Percentiles rank a stretch among this genome's conserved stretches.
phyloP scores from a whole-genome alignment of 2,888 invertebrate genomes.

The Coelopa pilipes region DNA sequence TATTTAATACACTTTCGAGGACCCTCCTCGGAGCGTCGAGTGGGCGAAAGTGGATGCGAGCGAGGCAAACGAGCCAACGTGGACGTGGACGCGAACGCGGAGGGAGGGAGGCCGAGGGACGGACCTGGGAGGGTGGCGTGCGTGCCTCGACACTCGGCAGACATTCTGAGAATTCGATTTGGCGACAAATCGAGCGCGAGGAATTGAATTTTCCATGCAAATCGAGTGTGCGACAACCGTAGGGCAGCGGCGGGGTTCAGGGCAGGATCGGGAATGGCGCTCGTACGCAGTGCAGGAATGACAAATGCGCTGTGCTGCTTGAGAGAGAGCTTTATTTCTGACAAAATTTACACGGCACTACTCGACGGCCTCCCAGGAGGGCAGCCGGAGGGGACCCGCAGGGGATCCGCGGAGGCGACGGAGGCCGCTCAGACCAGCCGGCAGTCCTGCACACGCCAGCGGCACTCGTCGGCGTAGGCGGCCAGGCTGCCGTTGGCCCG shows the following conservation, averaged over 20 bases:
- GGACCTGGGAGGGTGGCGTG: neutral
- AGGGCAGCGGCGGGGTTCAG: too few species aligned
- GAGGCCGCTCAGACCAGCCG: neutral
- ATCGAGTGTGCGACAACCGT: neutral
- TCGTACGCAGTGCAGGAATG: too few species aligned
- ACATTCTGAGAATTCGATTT: slow-evolving; percentile 22
- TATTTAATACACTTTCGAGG: slow-evolving; percentile 22
- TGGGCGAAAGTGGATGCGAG: neutral
- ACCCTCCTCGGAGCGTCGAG: neutral
- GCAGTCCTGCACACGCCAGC: neutral
- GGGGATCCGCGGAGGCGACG: too few species aligned
- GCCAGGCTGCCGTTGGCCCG: neutral
- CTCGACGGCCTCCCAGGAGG: too few species aligned
- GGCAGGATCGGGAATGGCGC: too few species aligned
- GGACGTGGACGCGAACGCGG: too few species aligned
- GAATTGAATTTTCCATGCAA: slow-evolving; percentile 27
- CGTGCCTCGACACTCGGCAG: slow-evolving; percentile 5
- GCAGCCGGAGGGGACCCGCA: too few species aligned
- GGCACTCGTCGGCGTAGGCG: neutral
- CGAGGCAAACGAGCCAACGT: too few species aligned
- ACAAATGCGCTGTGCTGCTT: too few species aligned
- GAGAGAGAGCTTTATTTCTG: too few species aligned
- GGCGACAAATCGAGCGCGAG: slow-evolving; percentile 20
- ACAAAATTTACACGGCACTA: too few species aligned
- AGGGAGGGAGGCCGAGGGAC: too few species aligned